Conservation (phyloP, 2,888 invertebrate genomes). For the Nomada hirtipes region DNA sequence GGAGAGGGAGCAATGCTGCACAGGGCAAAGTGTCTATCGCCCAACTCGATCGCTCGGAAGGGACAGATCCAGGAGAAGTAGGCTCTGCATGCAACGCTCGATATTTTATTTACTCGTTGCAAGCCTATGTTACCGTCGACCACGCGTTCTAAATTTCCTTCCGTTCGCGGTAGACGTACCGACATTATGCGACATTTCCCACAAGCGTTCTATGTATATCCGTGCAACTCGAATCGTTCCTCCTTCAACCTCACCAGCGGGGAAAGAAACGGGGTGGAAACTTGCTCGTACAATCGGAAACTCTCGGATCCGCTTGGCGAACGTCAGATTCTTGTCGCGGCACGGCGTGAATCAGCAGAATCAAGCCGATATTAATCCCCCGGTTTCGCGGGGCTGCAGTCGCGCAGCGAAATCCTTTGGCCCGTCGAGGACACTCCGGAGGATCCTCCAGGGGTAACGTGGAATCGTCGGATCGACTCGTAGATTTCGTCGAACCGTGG, state of each 20-base stretch:
- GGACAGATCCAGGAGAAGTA: neutral
- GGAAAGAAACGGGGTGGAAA: no score
- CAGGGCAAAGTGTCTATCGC: conserved; percentile 12
- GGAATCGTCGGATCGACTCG: conserved; percentile 36
- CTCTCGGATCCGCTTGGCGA: neutral
- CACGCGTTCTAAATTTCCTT: conserved; percentile 16
- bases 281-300: neutral
- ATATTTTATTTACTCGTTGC: conserved; percentile 39
- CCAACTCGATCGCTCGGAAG: conserved; percentile 23
- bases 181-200: conserved; percentile 27
- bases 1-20: conserved; percentile 3
- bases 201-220: neutral
- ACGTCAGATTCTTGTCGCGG: neutral
- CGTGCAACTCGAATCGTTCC: neutral
- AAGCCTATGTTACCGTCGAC: neutral
- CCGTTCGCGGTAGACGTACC: neutral
- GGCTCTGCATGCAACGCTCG: neutral
- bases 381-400: neutral
- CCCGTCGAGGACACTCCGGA: conserved; percentile 30
- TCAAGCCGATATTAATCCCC: conserved; percentile 34
- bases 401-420: conserved; percentile 28
- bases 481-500: conserved; percentile 31
- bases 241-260: neutral
- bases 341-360: conserved; percentile 6
- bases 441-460: conserved; percentile 21